Conservation (phyloP, 2,888 invertebrate species). For the Macaria notata region DNA sequence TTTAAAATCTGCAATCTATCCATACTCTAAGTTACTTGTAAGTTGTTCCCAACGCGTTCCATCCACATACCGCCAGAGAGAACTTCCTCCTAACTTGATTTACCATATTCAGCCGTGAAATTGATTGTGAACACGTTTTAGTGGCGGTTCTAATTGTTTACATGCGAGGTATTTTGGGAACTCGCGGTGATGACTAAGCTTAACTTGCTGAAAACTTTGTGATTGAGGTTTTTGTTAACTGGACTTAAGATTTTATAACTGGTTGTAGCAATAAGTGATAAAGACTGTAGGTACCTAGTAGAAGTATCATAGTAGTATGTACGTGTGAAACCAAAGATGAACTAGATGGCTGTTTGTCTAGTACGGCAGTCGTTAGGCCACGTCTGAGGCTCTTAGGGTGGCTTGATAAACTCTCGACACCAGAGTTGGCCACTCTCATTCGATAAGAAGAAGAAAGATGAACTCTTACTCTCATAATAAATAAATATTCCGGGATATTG, state of each 20-base stretch:
- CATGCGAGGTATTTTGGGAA: conserved; percentile 16
- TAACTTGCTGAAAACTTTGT: neutral
- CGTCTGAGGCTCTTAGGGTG: too few relatives aligned
- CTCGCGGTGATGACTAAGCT: conserved; percentile 11
- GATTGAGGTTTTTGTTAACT: neutral
- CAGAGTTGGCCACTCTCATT: too few relatives aligned
- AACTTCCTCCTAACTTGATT: conserved; percentile 25
- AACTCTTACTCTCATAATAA: too few relatives aligned
- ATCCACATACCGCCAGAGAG: conserved; percentile 17
- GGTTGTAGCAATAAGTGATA: too few relatives aligned
- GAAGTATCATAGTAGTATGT: too few relatives aligned
- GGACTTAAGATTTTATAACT: neutral
- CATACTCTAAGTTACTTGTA: neutral
- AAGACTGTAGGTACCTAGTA: too few relatives aligned
- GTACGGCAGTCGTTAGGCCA: too few relatives aligned
- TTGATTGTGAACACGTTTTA: conserved; percentile 24
- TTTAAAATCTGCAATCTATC: neutral
- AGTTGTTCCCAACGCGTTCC: neutral
- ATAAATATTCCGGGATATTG: too few relatives aligned
- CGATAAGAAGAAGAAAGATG: too few relatives aligned
- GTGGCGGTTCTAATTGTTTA: conserved; percentile 24
- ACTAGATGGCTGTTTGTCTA: too few relatives aligned
- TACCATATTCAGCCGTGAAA: conserved; percentile 26
- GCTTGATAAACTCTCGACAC: too few relatives aligned
- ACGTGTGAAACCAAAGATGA: too few relatives aligned